These are phyloP conservation scores for Salvelinus sp. DNA, from an alignment of 2,113 vertebrate species.

Conservation along the genomic window DNA sequence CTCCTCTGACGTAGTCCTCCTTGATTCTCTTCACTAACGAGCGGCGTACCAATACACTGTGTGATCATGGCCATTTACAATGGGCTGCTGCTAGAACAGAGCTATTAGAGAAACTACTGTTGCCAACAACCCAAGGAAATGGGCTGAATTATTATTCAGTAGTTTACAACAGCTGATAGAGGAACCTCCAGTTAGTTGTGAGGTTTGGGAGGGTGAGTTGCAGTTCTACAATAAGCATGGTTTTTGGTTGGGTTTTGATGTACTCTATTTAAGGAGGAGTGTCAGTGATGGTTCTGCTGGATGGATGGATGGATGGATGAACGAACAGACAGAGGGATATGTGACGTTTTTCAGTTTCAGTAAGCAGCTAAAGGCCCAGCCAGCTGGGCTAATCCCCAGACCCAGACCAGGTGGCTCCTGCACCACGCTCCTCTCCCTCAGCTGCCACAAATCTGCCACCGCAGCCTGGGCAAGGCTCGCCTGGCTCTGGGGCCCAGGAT, in stretches of 20 bases:
- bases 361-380: conserved; percentile 7
- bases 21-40: not conserved
- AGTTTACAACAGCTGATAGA: too few relatives aligned
- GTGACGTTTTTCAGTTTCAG: not conserved
- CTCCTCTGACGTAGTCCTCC: not conserved
- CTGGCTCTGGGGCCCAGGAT: not conserved
- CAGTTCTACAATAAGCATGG: too few relatives aligned
- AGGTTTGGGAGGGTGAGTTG: too few relatives aligned
- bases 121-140: too few relatives aligned
- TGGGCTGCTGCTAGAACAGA: conserved; percentile 9
- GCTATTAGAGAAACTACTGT: conserved; percentile 1
- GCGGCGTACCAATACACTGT: not conserved
- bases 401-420: conserved; percentile 44
- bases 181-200: too few relatives aligned
- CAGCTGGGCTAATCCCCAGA: conserved; percentile 22
- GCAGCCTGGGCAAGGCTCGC: conserved; percentile 17
- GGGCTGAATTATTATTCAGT: too few relatives aligned
- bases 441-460: conserved; percentile 19
- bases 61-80: conserved; percentile 9
- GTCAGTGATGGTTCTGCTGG: not conserved
- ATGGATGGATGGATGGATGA: not conserved
- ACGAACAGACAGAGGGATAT: not conserved
- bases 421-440: conserved; percentile 20
- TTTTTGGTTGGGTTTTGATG: too few relatives aligned
- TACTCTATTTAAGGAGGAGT: too few relatives aligned